Evolutionary conservation across 2,797 vertebrate species (phyloP).

Genomic region (Argyrosomus regius): DNA sequence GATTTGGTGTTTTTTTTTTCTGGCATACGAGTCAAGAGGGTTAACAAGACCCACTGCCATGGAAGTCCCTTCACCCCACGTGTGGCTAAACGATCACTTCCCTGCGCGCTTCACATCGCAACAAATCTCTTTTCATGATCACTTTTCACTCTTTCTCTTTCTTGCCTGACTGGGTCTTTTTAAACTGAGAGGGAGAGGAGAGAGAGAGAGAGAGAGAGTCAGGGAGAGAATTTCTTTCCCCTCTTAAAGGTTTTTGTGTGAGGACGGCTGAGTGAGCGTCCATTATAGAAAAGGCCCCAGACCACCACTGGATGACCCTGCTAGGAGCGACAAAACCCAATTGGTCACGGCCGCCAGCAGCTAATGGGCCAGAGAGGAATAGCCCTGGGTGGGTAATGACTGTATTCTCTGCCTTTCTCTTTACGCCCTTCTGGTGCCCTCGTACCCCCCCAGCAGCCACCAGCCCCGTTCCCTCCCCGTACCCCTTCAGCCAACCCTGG

Average conservation of each 20-base stretch:
- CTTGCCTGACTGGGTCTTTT: slow-evolving; percentile 83
- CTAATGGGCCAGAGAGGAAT: slow-evolving; percentile 97
- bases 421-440: slow-evolving; percentile 75
- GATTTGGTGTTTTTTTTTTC: slow-evolving; percentile 56
- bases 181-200: slow-evolving; percentile 58
- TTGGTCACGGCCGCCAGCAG: slow-evolving; percentile 98
- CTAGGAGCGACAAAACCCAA: slow-evolving; percentile 95
- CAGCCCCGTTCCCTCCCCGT: slow-evolving; percentile 64
- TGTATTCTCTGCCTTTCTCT: slow-evolving; percentile 94
- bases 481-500: slow-evolving; percentile 43
- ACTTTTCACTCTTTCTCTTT: slow-evolving; percentile 78
- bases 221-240: slow-evolving; percentile 69
- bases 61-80: slow-evolving; percentile 72
- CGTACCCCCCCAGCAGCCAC: slow-evolving; percentile 62
- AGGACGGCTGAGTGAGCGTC: slow-evolving; percentile 81
- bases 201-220: slow-evolving; percentile 72
- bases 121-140: slow-evolving; percentile 84
- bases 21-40: slow-evolving; percentile 70
- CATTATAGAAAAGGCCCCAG: slow-evolving; percentile 79
- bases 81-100: slow-evolving; percentile 84
- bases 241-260: slow-evolving; percentile 78
- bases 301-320: slow-evolving; percentile 95
- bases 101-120: slow-evolving; percentile 67
- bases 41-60: slow-evolving; percentile 74
- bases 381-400: slow-evolving; percentile 95